These are phyloP conservation scores for Meteorus sp. DNA, from an alignment of 1,140 invertebrate genomes.

Conservation along the genomic window DNA sequence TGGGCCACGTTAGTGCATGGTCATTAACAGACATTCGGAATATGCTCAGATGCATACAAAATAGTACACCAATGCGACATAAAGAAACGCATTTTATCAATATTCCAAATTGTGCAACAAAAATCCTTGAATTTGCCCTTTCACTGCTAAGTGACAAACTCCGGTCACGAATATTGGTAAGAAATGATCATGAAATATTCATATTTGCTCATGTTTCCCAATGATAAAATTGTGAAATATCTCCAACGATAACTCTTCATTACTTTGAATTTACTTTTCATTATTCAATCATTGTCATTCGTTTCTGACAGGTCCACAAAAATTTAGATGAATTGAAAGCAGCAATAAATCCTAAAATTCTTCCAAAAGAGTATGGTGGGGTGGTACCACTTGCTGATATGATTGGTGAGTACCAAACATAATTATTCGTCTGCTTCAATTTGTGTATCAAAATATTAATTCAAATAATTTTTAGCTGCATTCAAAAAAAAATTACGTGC, in stretches of 20 bases:
- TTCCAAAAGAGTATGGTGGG: conserved; percentile 86
- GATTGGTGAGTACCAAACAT: conserved; percentile 62
- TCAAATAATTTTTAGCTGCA: conserved; percentile 43
- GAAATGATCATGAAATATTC: no score
- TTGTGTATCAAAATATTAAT: conserved; percentile 10
- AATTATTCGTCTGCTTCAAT: not conserved
- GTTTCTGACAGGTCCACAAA: conserved; percentile 66
- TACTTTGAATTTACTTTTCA: not conserved
- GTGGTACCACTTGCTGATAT: conserved; percentile 75
- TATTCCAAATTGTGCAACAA: conserved; percentile 73
- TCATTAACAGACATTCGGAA: conserved; percentile 76
- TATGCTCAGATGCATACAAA: conserved; percentile 79
- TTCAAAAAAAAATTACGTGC: conserved; percentile 69
- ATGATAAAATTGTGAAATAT: not conserved
- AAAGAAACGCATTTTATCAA: conserved; percentile 85
- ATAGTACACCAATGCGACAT: conserved; percentile 84
- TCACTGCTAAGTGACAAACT: conserved; percentile 81
- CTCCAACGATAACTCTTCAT: not conserved
- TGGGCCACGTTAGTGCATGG: conserved; percentile 81
- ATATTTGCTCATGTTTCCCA: conserved; percentile 2
- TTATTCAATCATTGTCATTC: conserved; percentile 2
- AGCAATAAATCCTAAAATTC: conserved; percentile 70
- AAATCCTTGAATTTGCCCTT: conserved; percentile 77
- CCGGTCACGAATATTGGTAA: conserved; percentile 73
- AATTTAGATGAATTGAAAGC: conserved; percentile 69